Conservation (phyloP, 2,888 invertebrate genomes). For the Beris chalybata region DNA sequence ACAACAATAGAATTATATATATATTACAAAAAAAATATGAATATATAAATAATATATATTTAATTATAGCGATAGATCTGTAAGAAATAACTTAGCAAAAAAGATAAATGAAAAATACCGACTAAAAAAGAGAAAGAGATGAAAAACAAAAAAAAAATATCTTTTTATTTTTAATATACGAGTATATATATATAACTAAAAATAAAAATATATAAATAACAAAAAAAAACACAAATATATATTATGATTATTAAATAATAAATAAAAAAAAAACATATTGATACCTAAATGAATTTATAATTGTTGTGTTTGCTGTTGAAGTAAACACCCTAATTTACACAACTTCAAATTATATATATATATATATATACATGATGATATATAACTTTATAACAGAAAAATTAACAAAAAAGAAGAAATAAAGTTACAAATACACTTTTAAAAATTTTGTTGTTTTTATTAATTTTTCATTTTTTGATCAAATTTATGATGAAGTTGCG, state of each 20-base stretch:
- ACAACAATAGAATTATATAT: slow-evolving; percentile 40
- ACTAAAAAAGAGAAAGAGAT: slow-evolving; percentile 14
- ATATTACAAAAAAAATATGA: slow-evolving; percentile 40
- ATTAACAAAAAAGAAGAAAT: slow-evolving; percentile 37
- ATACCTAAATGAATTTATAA: slow-evolving; percentile 41
- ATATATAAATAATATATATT: slow-evolving; percentile 43
- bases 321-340: slow-evolving; percentile 44
- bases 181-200: slow-evolving; percentile 26
- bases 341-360: slow-evolving; percentile 38
- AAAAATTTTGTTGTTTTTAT: slow-evolving; percentile 37
- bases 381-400: slow-evolving; percentile 40
- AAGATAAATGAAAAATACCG: slow-evolving; percentile 8
- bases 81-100: slow-evolving; percentile 7
- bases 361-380: slow-evolving; percentile 39
- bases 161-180: slow-evolving; percentile 35
- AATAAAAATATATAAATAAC: not conserved
- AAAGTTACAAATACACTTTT: slow-evolving; percentile 39
- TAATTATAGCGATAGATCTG: slow-evolving; percentile 37
- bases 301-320: slow-evolving; percentile 45
- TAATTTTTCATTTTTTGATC: no score
- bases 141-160: slow-evolving; percentile 29
- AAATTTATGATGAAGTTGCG: no score
- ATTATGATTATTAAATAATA: slow-evolving; percentile 8
- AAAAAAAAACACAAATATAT: slow-evolving; percentile 4
- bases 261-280: slow-evolving; percentile 34